Evolutionary conservation across 2,888 invertebrate species (phyloP).

Genomic region (Stenolophus ochropezus): DNA sequence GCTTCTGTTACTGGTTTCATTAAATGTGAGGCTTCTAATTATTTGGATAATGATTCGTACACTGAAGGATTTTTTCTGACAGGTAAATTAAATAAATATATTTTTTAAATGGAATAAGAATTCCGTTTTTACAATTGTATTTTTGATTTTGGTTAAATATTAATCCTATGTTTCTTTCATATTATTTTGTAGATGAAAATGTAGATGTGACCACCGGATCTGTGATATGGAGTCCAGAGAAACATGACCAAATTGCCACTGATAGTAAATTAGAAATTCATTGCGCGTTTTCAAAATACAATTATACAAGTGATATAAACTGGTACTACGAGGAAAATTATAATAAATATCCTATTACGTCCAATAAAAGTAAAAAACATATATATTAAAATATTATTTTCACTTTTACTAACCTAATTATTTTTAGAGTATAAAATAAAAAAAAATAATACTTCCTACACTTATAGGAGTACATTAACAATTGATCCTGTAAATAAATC

Average conservation of each 20-base stretch:
- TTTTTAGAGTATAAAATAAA: constrained; percentile 53
- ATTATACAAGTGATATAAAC: constrained; percentile 73
- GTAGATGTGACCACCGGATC: constrained; percentile 74
- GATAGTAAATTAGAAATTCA: constrained; percentile 76
- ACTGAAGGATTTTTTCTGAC: constrained; percentile 65
- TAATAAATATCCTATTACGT: background rate
- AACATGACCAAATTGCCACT: constrained; percentile 71
- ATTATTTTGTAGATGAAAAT: constrained; percentile 62
- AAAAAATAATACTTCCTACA: constrained; percentile 64
- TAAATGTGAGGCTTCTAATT: constrained; percentile 72
- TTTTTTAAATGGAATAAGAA: too few relatives aligned
- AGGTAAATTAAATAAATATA: constrained; percentile 63
- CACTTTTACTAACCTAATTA: background rate
- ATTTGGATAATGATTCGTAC: constrained; percentile 67
- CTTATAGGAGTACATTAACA: constrained; percentile 63
- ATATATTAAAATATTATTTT: background rate
- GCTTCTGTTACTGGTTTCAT: constrained; percentile 72
- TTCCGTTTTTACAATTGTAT: too few relatives aligned
- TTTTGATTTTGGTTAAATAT: too few relatives aligned
- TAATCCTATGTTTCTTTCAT: too few relatives aligned
- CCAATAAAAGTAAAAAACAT: background rate
- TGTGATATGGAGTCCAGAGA: constrained; percentile 71
- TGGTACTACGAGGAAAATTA: constrained; percentile 71
- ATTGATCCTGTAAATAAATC: constrained; percentile 62
- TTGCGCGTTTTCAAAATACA: constrained; percentile 77